A percentile compares a stretch with the other conserved stretches of the same genome.
phyloP scores from a whole-genome alignment of 2,113 vertebrate species.

The Syngnathus scovelli region DNA sequence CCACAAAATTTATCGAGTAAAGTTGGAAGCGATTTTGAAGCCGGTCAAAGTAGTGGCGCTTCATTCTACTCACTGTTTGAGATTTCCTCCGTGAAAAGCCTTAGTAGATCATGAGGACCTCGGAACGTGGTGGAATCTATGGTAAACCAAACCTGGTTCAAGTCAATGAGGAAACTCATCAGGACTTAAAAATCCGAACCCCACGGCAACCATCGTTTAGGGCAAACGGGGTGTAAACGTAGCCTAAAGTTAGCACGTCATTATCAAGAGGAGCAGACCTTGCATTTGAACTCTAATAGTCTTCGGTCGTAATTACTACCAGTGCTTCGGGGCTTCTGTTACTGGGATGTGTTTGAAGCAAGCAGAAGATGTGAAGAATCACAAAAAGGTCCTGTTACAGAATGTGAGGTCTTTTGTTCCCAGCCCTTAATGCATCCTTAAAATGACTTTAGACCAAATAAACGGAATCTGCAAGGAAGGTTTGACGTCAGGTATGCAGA shows the following conservation, averaged over 20 bases:
- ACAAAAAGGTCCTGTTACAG: background rate
- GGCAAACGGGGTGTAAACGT: background rate
- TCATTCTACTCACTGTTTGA: background rate
- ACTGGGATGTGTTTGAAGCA: constrained; percentile 5
- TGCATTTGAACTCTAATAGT: constrained; percentile 5
- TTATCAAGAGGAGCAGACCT: background rate
- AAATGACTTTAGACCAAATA: constrained; percentile 5
- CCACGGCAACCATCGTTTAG: background rate
- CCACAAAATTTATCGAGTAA: background rate
- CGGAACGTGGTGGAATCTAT: background rate
- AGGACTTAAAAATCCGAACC: background rate
- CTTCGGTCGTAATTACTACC: constrained; percentile 5
- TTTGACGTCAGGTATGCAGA: constrained; percentile 54
- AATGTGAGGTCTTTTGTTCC: constrained; percentile 12
- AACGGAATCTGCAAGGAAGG: constrained; percentile 42
- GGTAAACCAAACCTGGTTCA: background rate
- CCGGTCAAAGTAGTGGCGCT: background rate
- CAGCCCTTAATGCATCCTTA: constrained; percentile 14
- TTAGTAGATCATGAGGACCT: background rate
- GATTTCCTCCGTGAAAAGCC: background rate
- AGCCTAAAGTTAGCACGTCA: constrained; percentile 3
- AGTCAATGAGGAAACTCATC: background rate
- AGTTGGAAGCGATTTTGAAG: background rate
- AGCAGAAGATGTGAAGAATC: background rate
- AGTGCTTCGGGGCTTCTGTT: constrained; percentile 4